A percentile compares a stretch with the other conserved stretches of the same genome.
Conservation (phyloP, 2,888 invertebrate species). For the Trichogramma dendrolimi region DNA sequence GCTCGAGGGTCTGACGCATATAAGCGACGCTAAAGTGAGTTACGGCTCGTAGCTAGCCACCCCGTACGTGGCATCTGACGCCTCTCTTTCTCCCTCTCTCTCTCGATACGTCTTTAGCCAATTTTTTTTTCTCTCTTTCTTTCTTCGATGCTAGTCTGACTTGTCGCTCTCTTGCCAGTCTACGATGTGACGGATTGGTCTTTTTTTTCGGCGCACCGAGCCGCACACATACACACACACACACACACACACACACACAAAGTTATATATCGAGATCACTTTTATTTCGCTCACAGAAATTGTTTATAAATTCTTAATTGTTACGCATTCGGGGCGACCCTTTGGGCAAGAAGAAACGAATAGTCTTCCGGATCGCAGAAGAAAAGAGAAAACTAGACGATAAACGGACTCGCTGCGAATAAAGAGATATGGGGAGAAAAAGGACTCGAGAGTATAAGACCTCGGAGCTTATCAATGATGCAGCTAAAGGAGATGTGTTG, state of each 20-base stretch:
- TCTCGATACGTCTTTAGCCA: background rate
- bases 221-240: no score
- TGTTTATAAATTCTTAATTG: constrained; percentile 27
- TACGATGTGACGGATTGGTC: constrained; percentile 32
- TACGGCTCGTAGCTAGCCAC: background rate
- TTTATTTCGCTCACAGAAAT: constrained; percentile 8
- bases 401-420: background rate
- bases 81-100: constrained; percentile 1
- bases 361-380: background rate
- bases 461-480: constrained; percentile 45
- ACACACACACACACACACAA: no score
- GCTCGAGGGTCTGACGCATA: constrained; percentile 19
- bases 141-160: background rate
- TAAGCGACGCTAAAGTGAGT: constrained; percentile 3
- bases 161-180: constrained; percentile 28
- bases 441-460: constrained; percentile 19
- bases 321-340: constrained; percentile 4
- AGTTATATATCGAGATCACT: background rate
- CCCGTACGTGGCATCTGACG: no score
- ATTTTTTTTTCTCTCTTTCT: background rate
- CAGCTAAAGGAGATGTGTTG: constrained; percentile 45
- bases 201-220: background rate
- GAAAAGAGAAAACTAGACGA: no score
- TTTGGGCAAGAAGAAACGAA: background rate
- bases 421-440: constrained; percentile 5